Percentiles rank a stretch among this genome's conserved stretches.
phyloP scores from a whole-genome alignment of 2,888 invertebrate species.

The Saturnia japonica region DNA sequence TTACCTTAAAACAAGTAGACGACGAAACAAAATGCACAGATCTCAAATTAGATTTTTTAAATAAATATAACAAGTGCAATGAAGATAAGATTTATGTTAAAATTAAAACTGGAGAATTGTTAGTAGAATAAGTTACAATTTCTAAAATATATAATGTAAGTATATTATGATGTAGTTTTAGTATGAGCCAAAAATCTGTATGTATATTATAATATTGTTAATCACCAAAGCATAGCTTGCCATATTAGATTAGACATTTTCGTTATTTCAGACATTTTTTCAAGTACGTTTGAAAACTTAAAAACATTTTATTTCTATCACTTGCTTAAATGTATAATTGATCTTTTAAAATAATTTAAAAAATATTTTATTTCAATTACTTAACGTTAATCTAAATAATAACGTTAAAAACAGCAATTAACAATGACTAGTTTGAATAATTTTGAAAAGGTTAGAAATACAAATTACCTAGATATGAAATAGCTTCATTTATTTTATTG shows the following conservation, averaged over 20 bases:
- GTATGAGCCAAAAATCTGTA: constrained; percentile 48
- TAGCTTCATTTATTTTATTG: neutral
- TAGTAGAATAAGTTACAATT: constrained; percentile 40
- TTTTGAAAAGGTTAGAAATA: neutral
- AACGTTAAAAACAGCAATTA: neutral
- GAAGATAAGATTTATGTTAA: constrained; percentile 71
- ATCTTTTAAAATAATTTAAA: neutral
- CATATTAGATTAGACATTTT: constrained; percentile 71
- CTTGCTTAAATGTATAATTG: neutral
- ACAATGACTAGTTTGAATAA: neutral
- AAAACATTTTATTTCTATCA: no score
- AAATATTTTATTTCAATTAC: neutral
- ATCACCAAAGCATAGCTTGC: constrained; percentile 80
- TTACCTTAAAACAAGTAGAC: constrained; percentile 77
- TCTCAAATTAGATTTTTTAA: constrained; percentile 65
- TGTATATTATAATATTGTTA: constrained; percentile 45
- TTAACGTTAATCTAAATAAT: neutral
- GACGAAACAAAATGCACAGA: constrained; percentile 60
- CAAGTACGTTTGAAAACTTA: neutral
- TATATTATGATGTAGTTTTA: constrained; percentile 40
- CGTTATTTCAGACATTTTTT: constrained; percentile 29
- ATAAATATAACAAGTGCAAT: constrained; percentile 48
- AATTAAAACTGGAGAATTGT: constrained; percentile 69
- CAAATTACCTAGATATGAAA: neutral
- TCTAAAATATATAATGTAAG: constrained; percentile 29